Percentiles rank a stretch among this genome's conserved stretches.
Evolutionary conservation across 2,797 vertebrate genomes (phyloP).

Genomic region (Macrochelys suwanniensis): DNA sequence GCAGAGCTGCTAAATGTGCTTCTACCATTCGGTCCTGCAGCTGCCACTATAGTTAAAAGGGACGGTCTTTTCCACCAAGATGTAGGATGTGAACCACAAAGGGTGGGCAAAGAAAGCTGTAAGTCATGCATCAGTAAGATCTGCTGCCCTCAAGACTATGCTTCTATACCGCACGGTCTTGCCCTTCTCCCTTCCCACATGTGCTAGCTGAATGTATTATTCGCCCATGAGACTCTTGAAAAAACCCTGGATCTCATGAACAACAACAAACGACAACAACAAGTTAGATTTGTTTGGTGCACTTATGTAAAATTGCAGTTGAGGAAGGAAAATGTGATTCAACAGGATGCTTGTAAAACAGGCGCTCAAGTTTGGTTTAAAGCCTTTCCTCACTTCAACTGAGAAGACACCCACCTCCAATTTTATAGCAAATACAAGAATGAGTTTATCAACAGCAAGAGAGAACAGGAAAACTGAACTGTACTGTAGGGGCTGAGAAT

Average conservation of each 20-base stretch:
- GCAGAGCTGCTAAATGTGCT: neutral
- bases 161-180: neutral
- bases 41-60: neutral
- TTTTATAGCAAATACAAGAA: neutral
- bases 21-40: neutral
- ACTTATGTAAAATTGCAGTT: neutral
- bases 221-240: neutral
- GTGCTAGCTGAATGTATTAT: neutral
- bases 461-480: neutral
- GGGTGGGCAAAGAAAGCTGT: neutral
- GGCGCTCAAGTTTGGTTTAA: neutral
- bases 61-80: neutral
- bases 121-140: neutral
- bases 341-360: neutral
- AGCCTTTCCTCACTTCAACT: neutral
- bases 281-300: neutral
- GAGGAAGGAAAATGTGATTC: neutral
- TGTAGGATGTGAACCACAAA: neutral
- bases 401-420: neutral
- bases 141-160: neutral
- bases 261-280: neutral
- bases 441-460: rapidly evolving
- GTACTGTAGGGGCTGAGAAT: neutral
- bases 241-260: rapidly evolving
- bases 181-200: neutral